A percentile compares a stretch with the other conserved stretches of the same genome.
These are phyloP conservation scores for Danio aesculapii DNA, from an alignment of 2,797 vertebrate genomes.

Conservation along the genomic window DNA sequence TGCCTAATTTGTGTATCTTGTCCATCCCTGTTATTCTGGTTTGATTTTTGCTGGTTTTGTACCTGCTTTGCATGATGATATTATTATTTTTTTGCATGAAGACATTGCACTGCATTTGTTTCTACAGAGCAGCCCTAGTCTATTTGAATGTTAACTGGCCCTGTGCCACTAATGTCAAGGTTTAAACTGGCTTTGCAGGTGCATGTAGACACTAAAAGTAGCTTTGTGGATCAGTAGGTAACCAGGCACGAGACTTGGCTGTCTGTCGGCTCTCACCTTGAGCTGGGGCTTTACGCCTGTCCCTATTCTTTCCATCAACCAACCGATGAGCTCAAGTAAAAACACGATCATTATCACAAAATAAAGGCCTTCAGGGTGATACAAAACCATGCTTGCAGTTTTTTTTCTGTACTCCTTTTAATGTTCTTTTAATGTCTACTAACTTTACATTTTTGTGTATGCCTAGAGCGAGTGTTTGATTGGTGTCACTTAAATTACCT, in stretches of 20 bases:
- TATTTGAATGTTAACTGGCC: neutral
- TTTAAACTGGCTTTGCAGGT: constrained; percentile 31
- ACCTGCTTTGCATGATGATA: neutral
- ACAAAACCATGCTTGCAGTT: neutral
- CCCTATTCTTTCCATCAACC: constrained; percentile 10
- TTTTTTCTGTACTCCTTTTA: neutral
- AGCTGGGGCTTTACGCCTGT: constrained; percentile 19
- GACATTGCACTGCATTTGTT: neutral
- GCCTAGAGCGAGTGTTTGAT: neutral
- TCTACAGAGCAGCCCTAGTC: neutral
- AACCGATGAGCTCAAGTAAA: neutral
- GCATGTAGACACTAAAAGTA: constrained; percentile 46
- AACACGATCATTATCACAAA: neutral
- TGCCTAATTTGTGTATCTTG: too few relatives aligned
- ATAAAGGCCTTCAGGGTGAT: neutral
- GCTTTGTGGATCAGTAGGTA: constrained; percentile 62
- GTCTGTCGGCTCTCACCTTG: constrained; percentile 13
- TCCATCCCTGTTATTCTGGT: neutral
- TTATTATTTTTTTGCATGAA: neutral
- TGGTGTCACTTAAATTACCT: too few relatives aligned
- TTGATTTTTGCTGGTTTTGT: neutral
- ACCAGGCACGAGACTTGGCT: constrained; percentile 28
- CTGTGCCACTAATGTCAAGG: constrained; percentile 17
- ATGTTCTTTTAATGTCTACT: too few relatives aligned
- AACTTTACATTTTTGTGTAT: too few relatives aligned